These are phyloP conservation scores for Aleiodes testaceus DNA, from an alignment of 2,888 invertebrate species.

Conservation along the genomic window DNA sequence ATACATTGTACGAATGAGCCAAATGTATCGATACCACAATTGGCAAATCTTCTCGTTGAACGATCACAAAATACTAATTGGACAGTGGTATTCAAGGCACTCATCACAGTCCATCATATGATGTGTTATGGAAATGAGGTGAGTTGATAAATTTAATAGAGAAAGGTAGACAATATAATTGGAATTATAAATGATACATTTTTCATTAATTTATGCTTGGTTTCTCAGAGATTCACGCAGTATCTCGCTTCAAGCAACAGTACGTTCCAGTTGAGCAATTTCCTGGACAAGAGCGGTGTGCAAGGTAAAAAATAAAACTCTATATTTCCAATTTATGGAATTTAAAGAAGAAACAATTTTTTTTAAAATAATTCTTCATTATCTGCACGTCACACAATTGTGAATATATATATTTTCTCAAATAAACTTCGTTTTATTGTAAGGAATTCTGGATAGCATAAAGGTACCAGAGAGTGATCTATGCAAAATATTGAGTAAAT, in stretches of 20 bases:
- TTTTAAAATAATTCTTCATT: slow-evolving; percentile 3
- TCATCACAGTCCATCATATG: slow-evolving; percentile 98
- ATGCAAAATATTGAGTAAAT: slow-evolving; percentile 14
- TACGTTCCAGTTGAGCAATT: slow-evolving; percentile 97
- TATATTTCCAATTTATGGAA: neutral
- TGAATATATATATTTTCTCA: neutral
- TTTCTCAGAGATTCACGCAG: slow-evolving; percentile 96
- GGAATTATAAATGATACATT: no score
- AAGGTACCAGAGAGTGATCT: slow-evolving; percentile 18
- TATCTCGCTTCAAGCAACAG: slow-evolving; percentile 99
- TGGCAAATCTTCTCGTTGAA: slow-evolving; percentile 98
- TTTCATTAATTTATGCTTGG: slow-evolving; percentile 60
- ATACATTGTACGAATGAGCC: slow-evolving; percentile 99
- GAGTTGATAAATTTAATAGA: slow-evolving; percentile 60
- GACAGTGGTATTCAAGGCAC: slow-evolving; percentile 98
- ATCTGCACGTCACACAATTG: neutral
- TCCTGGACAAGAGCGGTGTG: slow-evolving; percentile 97
- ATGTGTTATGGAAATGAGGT: slow-evolving; percentile 99
- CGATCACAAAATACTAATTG: slow-evolving; percentile 98
- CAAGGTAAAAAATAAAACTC: slow-evolving; percentile 83
- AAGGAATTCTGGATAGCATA: slow-evolving; percentile 26
- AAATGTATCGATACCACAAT: slow-evolving; percentile 98
- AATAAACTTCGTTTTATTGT: slow-evolving; percentile 3
- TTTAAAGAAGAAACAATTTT: no score
- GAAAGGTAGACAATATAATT: no score